A percentile compares a stretch with the other conserved stretches of the same genome.
Evolutionary conservation across 1,140 invertebrate genomes (phyloP).

Genomic region (Ceratina japonica): DNA sequence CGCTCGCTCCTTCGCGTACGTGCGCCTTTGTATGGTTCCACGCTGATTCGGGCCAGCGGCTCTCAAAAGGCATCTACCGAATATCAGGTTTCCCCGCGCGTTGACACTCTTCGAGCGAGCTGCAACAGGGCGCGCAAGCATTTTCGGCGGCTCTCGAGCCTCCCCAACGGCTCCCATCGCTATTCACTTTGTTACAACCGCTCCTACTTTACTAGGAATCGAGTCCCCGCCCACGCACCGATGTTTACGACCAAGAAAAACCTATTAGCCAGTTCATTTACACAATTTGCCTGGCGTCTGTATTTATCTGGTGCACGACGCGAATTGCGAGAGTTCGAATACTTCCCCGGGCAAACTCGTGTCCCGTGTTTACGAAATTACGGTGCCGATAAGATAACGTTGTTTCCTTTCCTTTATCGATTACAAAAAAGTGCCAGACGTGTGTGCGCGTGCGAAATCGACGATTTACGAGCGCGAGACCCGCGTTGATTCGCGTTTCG

Average conservation of each 20-base stretch:
- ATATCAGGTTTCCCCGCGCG: constrained; percentile 48
- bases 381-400: constrained; percentile 23
- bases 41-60: constrained; percentile 52
- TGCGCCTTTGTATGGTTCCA: constrained; percentile 47
- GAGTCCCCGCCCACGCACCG: neutral
- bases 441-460: neutral
- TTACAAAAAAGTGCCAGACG: neutral
- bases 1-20: constrained; percentile 18
- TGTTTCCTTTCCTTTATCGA: constrained; percentile 18
- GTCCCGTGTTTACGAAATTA: constrained; percentile 26
- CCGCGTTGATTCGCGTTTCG: too few species aligned
- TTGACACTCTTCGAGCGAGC: constrained; percentile 5
- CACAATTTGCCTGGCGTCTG: neutral
- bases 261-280: neutral
- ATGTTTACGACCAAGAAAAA: neutral
- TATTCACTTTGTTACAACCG: neutral
- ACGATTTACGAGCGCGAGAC: neutral
- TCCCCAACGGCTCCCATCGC: too few species aligned
- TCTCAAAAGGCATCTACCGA: constrained; percentile 52
- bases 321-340: too few species aligned
- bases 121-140: constrained; percentile 16
- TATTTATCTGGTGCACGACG: too few species aligned
- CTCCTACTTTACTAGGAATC: neutral
- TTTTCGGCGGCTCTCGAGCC: neutral
- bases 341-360: neutral